These are phyloP conservation scores for Eulemur albifrons DNA, from an alignment of 2,797 vertebrate species.

Conservation along the genomic window DNA sequence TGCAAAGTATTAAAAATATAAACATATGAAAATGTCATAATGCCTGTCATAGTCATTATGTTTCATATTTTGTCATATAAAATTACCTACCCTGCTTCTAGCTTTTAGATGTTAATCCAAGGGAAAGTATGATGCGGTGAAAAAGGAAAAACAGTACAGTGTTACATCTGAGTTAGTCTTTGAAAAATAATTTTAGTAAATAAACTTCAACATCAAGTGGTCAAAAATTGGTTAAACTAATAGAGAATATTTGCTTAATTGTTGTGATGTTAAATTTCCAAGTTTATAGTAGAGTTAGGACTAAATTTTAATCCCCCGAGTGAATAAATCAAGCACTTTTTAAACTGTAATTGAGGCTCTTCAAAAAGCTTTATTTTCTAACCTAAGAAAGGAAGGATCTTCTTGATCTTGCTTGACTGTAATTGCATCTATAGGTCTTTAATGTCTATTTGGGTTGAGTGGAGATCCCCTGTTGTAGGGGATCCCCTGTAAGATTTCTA, in stretches of 20 bases:
- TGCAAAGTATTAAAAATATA: neutral
- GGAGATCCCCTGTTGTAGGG: neutral
- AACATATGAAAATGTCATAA: slow-evolving; percentile 6
- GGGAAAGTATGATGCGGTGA: neutral
- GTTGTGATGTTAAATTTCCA: slow-evolving; percentile 19
- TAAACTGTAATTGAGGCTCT: neutral
- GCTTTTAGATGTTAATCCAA: slow-evolving; percentile 33
- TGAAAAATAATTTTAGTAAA: slow-evolving; percentile 24
- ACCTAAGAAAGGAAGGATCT: neutral
- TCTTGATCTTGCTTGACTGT: neutral
- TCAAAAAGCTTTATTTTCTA: slow-evolving; percentile 30
- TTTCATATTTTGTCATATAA: neutral
- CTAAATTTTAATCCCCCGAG: slow-evolving; percentile 15
- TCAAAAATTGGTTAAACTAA: neutral
- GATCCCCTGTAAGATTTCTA: neutral
- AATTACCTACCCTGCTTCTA: slow-evolving; percentile 21
- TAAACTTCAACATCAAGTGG: neutral
- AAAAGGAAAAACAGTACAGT: neutral
- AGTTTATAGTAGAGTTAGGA: neutral
- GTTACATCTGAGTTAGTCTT: neutral
- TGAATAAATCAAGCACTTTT: slow-evolving; percentile 7
- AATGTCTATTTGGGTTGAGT: neutral
- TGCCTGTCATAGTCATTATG: neutral
- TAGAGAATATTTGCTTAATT: slow-evolving; percentile 34
- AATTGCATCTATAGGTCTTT: neutral